These are phyloP conservation scores for Camptogramma bilineatum DNA, from an alignment of 2,888 invertebrate species.

Conservation along the genomic window DNA sequence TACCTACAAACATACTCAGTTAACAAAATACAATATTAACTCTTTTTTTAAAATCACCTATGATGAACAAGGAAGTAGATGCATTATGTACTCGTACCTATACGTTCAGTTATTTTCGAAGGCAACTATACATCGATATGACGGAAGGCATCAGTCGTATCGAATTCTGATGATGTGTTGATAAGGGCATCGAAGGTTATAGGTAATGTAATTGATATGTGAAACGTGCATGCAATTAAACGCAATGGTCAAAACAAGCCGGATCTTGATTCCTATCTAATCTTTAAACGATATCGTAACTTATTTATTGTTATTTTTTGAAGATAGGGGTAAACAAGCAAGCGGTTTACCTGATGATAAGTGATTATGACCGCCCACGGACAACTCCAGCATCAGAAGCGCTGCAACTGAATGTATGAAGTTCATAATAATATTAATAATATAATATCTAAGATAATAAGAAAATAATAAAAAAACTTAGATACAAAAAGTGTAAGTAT, in stretches of 20 bases:
- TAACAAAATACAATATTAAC: neutral
- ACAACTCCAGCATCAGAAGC: too few relatives aligned
- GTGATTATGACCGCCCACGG: too few relatives aligned
- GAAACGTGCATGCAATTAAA: constrained; percentile 14
- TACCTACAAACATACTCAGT: too few relatives aligned
- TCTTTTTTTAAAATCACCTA: neutral
- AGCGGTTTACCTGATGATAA: too few relatives aligned
- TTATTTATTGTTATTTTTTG: too few relatives aligned
- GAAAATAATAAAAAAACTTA: too few relatives aligned
- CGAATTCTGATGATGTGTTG: constrained; percentile 55
- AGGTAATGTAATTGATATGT: constrained; percentile 33
- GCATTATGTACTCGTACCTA: neutral
- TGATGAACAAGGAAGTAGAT: neutral
- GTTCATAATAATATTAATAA: too few relatives aligned
- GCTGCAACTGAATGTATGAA: too few relatives aligned
- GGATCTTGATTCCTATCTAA: neutral
- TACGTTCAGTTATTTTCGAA: neutral
- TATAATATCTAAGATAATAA: too few relatives aligned
- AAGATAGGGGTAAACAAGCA: too few relatives aligned
- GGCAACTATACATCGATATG: constrained; percentile 48
- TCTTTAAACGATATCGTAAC: neutral
- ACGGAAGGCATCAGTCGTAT: constrained; percentile 63
- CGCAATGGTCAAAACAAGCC: constrained; percentile 2
- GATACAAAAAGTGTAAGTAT: too few relatives aligned
- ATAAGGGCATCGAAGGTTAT: constrained; percentile 56